Conservation (phyloP, 2,113 vertebrate species). For the Carollia perspicillata region DNA sequence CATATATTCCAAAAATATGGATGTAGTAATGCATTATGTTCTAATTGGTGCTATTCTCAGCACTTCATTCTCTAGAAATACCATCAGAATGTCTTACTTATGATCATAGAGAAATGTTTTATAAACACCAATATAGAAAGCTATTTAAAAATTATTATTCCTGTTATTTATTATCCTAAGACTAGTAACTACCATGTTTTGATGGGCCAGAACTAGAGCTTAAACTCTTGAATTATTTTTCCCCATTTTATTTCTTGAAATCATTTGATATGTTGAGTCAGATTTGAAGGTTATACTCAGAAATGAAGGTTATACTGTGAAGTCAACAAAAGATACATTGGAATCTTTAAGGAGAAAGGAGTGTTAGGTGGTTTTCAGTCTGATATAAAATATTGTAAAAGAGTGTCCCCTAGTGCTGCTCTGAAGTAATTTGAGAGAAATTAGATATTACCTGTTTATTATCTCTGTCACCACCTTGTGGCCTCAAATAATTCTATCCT, state of each 20-base stretch:
- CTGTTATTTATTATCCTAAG: constrained; percentile 40
- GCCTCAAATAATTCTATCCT: constrained; percentile 26
- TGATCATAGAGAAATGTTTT: neutral
- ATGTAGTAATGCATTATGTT: neutral
- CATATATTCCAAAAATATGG: neutral
- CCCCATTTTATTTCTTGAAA: constrained; percentile 29
- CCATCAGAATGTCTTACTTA: neutral
- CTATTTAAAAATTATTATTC: constrained; percentile 54
- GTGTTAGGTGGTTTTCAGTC: neutral
- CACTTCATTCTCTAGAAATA: constrained; percentile 45
- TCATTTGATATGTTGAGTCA: neutral
- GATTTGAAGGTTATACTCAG: constrained; percentile 10
- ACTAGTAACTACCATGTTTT: constrained; percentile 11
- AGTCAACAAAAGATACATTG: constrained; percentile 30
- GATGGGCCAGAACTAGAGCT: neutral
- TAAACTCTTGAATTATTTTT: constrained; percentile 7
- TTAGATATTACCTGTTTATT: constrained; percentile 26
- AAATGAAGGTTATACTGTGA: constrained; percentile 4
- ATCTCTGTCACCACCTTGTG: constrained; percentile 69
- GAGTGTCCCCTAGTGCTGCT: constrained; percentile 53
- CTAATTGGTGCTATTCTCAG: constrained; percentile 38
- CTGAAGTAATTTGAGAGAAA: constrained; percentile 43
- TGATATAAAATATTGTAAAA: constrained; percentile 31
- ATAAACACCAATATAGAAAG: neutral
- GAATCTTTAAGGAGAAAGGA: neutral